Base-by-base conservation (phyloP, 2,888 invertebrate genomes). In the Gymnocheta viridis region DNA sequence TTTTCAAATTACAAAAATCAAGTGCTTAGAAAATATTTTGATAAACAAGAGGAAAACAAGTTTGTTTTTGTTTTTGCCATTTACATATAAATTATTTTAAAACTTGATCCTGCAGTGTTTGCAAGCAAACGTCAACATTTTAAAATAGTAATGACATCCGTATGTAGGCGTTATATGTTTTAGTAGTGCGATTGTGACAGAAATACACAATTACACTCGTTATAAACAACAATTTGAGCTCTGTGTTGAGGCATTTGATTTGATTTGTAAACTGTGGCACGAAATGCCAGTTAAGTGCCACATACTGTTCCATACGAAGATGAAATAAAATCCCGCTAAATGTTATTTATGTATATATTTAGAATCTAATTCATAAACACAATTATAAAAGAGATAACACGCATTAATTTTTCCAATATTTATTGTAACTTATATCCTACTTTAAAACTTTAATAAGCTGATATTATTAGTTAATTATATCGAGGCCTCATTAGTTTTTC, bases 31-130 rank as follows among this genome's bases (percentile, higher is more conserved):
- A n/a, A 49, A 38, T 17, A 19, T 62, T 62, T 38, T 38, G 49
- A 62, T 62, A 49, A 27, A 38, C 72, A 60, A 49, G 10, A 14
- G 7, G 19, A 72, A 32, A 60, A 38, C 54, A 60, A 32, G 19
- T 47, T 49, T 69, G 35, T 27, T 29, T 56, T 49, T n/a, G n/a
- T n/a, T n/a, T 29, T 27, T 35, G 17, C 29, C 47, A 60, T 60
- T 72, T 29, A 60, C n/a, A n/a, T 22, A 12, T 24, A n/a, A 44
- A 60, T 49, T 35, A 60, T 49, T 35, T 47, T 19, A 35, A n/a
- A 2, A 49, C 58, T 60, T 35, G 19, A 60, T 47, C 24, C 47
- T 49, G 22, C 12, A 47, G 17, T 60, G 49, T 12, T 38, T 6
- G 5, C 24, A 69, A 51, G 38, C 19, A 32, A 58, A n/a, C 10